phyloP scores from a whole-genome alignment of 2,113 vertebrate genomes.

The Equus quagga region DNA sequence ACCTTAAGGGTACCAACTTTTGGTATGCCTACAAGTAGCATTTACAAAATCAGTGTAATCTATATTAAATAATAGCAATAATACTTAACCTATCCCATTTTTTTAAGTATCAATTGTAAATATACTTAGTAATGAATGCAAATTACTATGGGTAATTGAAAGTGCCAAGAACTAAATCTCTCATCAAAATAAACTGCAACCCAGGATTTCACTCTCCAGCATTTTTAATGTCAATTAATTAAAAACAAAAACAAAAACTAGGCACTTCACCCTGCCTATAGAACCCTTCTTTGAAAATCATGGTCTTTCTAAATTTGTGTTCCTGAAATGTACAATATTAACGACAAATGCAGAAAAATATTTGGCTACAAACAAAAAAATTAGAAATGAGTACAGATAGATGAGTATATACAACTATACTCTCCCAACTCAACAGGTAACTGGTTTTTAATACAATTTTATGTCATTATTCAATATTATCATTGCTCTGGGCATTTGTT shows the following conservation, averaged over 20 bases:
- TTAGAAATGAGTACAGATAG: not conserved
- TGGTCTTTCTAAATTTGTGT: not conserved
- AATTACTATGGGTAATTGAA: constrained; percentile 2
- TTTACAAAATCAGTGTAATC: constrained; percentile 2
- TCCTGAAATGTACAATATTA: constrained; percentile 16
- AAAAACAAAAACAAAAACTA: not conserved
- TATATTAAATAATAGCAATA: not conserved
- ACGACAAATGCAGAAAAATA: constrained; percentile 33
- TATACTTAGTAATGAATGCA: not conserved
- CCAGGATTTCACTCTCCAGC: not conserved
- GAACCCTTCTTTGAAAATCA: not conserved
- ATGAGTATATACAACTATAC: not conserved
- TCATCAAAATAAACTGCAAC: not conserved
- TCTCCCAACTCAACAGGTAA: constrained; percentile 38
- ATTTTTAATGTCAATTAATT: constrained; percentile 25
- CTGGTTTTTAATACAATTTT: constrained; percentile 62
- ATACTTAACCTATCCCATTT: not conserved
- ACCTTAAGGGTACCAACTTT: not conserved
- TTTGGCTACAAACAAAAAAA: not conserved
- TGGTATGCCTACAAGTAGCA: not conserved
- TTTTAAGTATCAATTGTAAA: constrained; percentile 15
- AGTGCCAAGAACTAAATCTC: constrained; percentile 12
- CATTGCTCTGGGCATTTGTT: constrained; percentile 48
- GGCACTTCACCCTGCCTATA: not conserved
- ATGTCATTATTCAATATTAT: constrained; percentile 43